A percentile compares a stretch with the other conserved stretches of the same genome.
phyloP scores from a whole-genome alignment of 2,113 vertebrate species.

The Semnornis frantzii region DNA sequence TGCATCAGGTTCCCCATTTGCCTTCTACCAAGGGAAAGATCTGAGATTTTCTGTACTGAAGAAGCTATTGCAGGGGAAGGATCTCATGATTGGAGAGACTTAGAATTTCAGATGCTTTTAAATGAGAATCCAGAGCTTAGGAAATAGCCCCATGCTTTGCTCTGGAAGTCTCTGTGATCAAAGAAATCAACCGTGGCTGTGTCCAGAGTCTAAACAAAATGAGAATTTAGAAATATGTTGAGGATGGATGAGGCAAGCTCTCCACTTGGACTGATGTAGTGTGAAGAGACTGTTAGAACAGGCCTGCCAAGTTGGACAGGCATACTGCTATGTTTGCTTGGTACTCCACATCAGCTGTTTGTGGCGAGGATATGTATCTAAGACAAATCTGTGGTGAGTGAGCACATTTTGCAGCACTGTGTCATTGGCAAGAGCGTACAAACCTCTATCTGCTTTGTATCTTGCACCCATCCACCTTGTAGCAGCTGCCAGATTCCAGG shows the following conservation, averaged over 20 bases:
- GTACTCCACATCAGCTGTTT: not conserved
- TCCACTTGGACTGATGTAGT: not conserved
- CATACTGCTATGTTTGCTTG: not conserved
- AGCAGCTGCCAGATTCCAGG: constrained; percentile 24
- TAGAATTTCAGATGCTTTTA: not conserved
- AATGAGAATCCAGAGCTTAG: not conserved
- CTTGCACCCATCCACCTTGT: not conserved
- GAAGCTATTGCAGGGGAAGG: not conserved
- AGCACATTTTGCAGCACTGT: not conserved
- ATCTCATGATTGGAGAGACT: not conserved
- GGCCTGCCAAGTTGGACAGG: not conserved
- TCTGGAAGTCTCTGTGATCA: not conserved
- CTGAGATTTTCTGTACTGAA: not conserved
- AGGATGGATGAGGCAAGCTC: not conserved
- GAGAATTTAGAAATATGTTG: not conserved
- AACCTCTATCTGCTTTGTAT: not conserved
- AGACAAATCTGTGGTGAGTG: not conserved
- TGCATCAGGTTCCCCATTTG: not conserved
- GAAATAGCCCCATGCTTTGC: not conserved
- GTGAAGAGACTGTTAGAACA: fast-evolving
- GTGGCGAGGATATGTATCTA: not conserved
- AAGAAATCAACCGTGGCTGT: fast-evolving
- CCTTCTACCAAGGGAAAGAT: not conserved
- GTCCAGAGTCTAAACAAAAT: not conserved
- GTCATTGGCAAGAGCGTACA: not conserved